Evolutionary conservation across 23 tunicate species (phyloP), one percentile per base, ranked within the genome.

Genomic region (Aplidium turbinatum): DNA sequence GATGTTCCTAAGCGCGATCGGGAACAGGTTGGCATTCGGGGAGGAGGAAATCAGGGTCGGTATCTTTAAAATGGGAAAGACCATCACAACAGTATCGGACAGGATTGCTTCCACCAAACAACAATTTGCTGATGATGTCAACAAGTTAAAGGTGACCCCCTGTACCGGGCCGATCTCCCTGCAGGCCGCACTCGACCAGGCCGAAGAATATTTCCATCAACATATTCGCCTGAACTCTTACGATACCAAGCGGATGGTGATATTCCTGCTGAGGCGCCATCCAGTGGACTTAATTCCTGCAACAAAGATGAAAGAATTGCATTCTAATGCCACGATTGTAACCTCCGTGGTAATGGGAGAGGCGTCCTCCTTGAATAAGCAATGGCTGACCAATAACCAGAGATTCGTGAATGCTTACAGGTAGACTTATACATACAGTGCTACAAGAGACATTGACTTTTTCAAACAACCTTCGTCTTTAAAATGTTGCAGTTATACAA

Each of bases 181-280:
- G 53, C 22, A n/a, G 20, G 30, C 18, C 1, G 84, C 78, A 2
- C 29, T 68, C 3, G 34, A 33, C n/a, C 38, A 71, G 1, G 76
- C 84, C 13, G 33, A 33, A 24, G 36, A 68, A n/a, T 33, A 51
- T 51, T 67, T 79, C 4, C 53, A 68, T 25, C 25, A 31, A 2
- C 35, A 68, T 23, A 76, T 76, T 0, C 21, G 84, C 2, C 35
- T 55, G 23, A 19, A 40, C 0, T 55, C 4, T 1, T 68, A 76
- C 1, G 67, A 52, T 33, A 24, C 55, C 3, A 79, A 68, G 51
- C 38, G 76, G 16, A 38, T 84, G 35, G 42, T 77, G 24, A 83
- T 84, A 5, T 55, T 84, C 42, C 30, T 84, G 4, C 79, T 84
- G 71, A 54, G 69, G 6, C 29, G 90, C 39, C 34, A 33, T 4